Conservation (phyloP, 2,797 vertebrate genomes). For the Stomatorhinus walkeri region DNA sequence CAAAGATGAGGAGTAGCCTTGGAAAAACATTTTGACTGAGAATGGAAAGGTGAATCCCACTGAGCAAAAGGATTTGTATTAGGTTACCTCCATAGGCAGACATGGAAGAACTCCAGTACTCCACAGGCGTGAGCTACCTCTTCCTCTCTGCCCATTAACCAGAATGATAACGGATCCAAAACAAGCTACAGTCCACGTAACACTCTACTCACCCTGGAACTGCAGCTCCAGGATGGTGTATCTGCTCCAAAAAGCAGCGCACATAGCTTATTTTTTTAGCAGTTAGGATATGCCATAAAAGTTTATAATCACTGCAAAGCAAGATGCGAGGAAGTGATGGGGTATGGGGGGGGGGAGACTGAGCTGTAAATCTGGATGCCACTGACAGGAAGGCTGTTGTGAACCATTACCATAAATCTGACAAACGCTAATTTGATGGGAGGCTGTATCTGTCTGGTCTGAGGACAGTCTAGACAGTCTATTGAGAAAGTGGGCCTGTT, state of each 20-base stretch:
- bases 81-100: conserved; percentile 72
- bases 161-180: conserved; percentile 60
- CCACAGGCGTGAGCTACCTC: conserved; percentile 60
- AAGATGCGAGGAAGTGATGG: conserved; percentile 44
- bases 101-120: conserved; percentile 80
- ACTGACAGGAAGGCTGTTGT: conserved; percentile 97
- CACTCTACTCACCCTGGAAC: conserved; percentile 47
- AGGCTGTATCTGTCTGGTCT: conserved; percentile 99
- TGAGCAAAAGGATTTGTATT: conserved; percentile 66
- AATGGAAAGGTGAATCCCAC: conserved; percentile 86
- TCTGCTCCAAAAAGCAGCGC: conserved; percentile 18
- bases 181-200: conserved; percentile 47
- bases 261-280: not conserved
- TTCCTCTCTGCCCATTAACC: conserved; percentile 34
- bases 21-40: conserved; percentile 92
- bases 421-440: conserved; percentile 99
- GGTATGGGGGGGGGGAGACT: conserved; percentile 31
- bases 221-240: conserved; percentile 58
- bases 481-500: conserved; percentile 97
- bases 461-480: conserved; percentile 98
- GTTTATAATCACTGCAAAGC: conserved; percentile 16
- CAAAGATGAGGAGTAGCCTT: conserved; percentile 82
- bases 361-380: conserved; percentile 94
- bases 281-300: not conserved
- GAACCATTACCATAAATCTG: conserved; percentile 99